Evolutionary conservation across 2,888 invertebrate species (phyloP).

Genomic region (Athetis lepigone): DNA sequence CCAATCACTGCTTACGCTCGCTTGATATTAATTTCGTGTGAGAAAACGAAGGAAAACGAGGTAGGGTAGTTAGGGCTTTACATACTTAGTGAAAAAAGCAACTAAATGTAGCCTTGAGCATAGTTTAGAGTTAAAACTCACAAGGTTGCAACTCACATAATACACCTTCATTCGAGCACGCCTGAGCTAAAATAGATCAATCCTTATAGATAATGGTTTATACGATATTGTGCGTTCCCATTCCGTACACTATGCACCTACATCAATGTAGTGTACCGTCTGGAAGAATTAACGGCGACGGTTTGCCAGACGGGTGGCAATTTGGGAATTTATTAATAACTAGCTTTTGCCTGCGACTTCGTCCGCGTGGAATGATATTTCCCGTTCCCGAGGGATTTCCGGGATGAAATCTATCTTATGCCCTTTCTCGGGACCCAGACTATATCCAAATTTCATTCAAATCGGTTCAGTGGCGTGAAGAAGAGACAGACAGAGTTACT

Average conservation of each 20-base stretch:
- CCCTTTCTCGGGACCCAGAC: no score
- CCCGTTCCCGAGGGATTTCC: no score
- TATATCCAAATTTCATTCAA: no score
- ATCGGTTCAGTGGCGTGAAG: no score
- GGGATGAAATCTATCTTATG: no score
- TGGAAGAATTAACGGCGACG: slow-evolving; percentile 37
- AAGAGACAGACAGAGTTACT: no score
- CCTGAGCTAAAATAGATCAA: slow-evolving; percentile 22
- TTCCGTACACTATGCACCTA: slow-evolving; percentile 57
- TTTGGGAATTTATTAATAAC: slow-evolving; percentile 8
- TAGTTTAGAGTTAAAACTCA: slow-evolving; percentile 30
- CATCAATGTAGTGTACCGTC: slow-evolving; percentile 64
- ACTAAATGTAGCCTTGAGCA: slow-evolving; percentile 41
- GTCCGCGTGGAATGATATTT: no score
- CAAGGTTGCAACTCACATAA: slow-evolving; percentile 19
- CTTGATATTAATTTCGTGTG: no score
- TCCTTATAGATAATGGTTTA: slow-evolving; percentile 18
- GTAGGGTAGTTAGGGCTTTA: slow-evolving; percentile 21
- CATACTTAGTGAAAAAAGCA: not conserved
- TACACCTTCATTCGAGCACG: slow-evolving; percentile 42
- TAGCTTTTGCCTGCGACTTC: no score
- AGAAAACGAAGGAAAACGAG: no score
- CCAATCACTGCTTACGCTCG: no score
- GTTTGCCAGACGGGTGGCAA: slow-evolving; percentile 35
- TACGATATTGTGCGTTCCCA: slow-evolving; percentile 50